Conservation (phyloP, 2,113 vertebrate genomes). For the Gymnarchus niloticus region DNA sequence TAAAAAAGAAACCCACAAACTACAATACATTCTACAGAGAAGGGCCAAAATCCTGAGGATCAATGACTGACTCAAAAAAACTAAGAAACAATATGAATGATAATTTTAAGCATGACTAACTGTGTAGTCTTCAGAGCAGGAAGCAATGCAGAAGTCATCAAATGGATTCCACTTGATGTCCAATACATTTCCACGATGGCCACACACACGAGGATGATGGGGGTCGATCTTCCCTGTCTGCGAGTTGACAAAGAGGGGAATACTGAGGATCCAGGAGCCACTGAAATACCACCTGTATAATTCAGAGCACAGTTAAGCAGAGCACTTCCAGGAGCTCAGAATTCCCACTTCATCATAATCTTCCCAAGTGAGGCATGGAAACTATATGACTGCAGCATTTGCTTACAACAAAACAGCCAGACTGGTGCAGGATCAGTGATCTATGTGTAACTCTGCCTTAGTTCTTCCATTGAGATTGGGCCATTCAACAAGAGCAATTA, state of each 20-base stretch:
- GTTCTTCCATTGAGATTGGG: background rate
- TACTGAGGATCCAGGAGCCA: background rate
- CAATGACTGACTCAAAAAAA: background rate
- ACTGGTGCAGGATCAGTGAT: no score
- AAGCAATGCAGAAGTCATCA: slow-evolving; percentile 83
- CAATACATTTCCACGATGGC: slow-evolving; percentile 77
- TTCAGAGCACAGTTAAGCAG: background rate
- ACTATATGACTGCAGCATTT: background rate
- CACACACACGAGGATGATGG: slow-evolving; percentile 79
- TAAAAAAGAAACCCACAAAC: no score
- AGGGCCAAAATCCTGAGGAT: background rate
- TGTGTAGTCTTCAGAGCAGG: slow-evolving; percentile 86
- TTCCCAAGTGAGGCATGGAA: background rate
- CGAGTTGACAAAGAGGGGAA: slow-evolving; percentile 28
- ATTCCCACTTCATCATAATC: no score
- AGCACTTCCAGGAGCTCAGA: background rate
- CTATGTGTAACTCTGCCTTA: background rate
- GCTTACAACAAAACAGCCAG: background rate
- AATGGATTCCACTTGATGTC: slow-evolving; percentile 97
- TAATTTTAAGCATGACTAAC: slow-evolving; percentile 47
- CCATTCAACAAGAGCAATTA: background rate
- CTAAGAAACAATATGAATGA: background rate
- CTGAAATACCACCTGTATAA: no score
- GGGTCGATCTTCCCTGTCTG: slow-evolving; percentile 86
- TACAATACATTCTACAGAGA: background rate